Base-by-base conservation (phyloP, 2,888 invertebrate species). In the Troilus luridus region DNA sequence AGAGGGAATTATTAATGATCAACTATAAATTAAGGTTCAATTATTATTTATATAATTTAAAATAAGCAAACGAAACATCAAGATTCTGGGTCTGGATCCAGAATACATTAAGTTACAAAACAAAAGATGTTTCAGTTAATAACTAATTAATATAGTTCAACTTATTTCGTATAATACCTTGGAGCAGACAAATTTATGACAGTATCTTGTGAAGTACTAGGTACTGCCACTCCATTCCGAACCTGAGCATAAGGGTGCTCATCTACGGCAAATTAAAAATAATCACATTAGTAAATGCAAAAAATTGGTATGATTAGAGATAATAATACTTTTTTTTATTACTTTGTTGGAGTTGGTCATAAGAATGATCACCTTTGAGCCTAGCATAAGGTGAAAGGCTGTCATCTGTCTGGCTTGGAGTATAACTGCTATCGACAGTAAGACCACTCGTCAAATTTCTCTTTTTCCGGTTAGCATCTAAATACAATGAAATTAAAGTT, bases 331-430 rank as follows among this genome's bases (percentile, higher is more conserved):
- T 90, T 11, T 19, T 88, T 59, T 54, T 9, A 92, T 91, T 91
- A 94, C 93, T 95, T 95, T 92, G 95, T 96, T 94, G 97, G 96
- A 97, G 95, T 94, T 96, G 96, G 6, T 97, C 97, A 93, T 97
- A 97, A 0, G 97, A 96, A 94, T 97, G 96, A 94, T 97, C 95
- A 81, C 93, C 93, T 85, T 95, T 95, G n/a, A 96, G 95, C 92
- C 96, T 95, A 10, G 96, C 96, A 93, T 96, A 96, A 21, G 96
- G 96, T 91, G 96, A 96, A 92, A 95, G 95, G 21, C 95, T 95
- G 93, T 95, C 96, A 93, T 96, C 95, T 24, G 93, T 93, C 90
- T 93, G 92, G 54, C 92, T 92, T 12, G 93, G 92, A 17, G 92
- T 92, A 77, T 93, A 93, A 88, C 92, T 92, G 88, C 92, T 92